Base-by-base conservation (phyloP, 2,113 vertebrate genomes). In the Syngnathus scovelli region DNA sequence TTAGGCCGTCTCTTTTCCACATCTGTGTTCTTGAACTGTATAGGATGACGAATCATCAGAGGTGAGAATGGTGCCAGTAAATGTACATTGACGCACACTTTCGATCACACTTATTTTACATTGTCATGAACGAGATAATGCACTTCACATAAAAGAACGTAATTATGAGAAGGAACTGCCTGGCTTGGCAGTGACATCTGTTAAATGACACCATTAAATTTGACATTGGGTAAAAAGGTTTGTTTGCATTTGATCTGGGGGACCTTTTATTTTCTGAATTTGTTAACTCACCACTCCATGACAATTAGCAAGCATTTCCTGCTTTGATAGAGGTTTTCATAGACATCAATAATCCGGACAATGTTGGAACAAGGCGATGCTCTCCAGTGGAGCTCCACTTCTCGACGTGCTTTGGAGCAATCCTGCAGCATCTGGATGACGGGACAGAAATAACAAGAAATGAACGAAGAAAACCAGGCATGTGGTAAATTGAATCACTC, bases 311-410 rank as follows among this genome's bases (percentile, higher is more conserved):
- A 91, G 82, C 96, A 98, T 77, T 98, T 98, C 71, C 89, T 90
- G 6, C 90, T 83, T 56, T 98, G 95, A 60, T 99, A 98, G 9
- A 99, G 93, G 80, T 99, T 99, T 84, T 99, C 97, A 1, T 94
- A 99, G 76, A 99, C 95, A 0, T 99, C 97, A 75, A 98, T 89
- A 69, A 99, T 98, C 54, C 93, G 92, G 23, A 99, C 97, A 3
- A 99, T 98, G 86, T 98, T 94, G 0, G 93, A 59, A 27, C 96
- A 98, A 65, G 94, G 94, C 0, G 96, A 98, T 0, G 97, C 97
- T 51, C 96, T 88, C 94, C 95, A 97, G 86, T 99, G 97, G 71
- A 99, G 90, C 71, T 99, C 96, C 75, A 98, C 95, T 66, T 98
- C 97, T 27, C 96, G 88, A 33, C 96, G 95, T 1, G 96, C 97